Base-by-base conservation (phyloP, 2,113 vertebrate genomes). In the Mastomys natalensis region DNA sequence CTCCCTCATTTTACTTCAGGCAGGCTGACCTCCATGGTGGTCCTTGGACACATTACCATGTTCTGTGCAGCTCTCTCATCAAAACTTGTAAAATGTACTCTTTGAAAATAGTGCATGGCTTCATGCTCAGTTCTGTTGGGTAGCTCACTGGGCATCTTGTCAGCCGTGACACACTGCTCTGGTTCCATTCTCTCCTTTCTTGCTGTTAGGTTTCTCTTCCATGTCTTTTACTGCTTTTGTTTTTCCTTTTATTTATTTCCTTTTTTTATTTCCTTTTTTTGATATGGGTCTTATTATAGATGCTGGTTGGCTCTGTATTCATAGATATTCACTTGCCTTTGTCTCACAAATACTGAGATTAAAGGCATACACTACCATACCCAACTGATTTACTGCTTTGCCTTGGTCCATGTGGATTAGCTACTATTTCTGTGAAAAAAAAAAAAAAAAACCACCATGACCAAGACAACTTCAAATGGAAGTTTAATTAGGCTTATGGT, bases 341-440 rank as follows among this genome's bases (percentile, higher is more conserved):
- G 55, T 84, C 58, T 85, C 26, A n/a, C 26, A 26, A 64, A 16
- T 62, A 26, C 81, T 85, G n/a, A 62, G 58, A 84, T 31, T 64
- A 43, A 40, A 84, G 55, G n/a, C 13, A 0, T 17, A 0, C 40
- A 9, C 15, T 7, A 85, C n/a, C 81, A 45, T 0, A 2, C 4
- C 58, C 26, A 31, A 2, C 73, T 74, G 26, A 43, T 19, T 31
- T 64, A 45, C 22, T 64, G 26, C 15, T 43, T 62, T 85, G 31
- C 58, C 40, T 85, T 15, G 43, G 62, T 64, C 7, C 15, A 62
- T 31, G 40, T 31, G 40, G 16, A 85, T 64, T 45, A 45, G 58
- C 58, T 64, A 85, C 3, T 11, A 64, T 19, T 64, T 15, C n/a
- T 29, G 26, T 43, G 10, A 24, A n/a, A 58, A 64, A 43, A 60